phyloP scores from a whole-genome alignment of 2,113 vertebrate species.

The Brachypteracias leptosomus region DNA sequence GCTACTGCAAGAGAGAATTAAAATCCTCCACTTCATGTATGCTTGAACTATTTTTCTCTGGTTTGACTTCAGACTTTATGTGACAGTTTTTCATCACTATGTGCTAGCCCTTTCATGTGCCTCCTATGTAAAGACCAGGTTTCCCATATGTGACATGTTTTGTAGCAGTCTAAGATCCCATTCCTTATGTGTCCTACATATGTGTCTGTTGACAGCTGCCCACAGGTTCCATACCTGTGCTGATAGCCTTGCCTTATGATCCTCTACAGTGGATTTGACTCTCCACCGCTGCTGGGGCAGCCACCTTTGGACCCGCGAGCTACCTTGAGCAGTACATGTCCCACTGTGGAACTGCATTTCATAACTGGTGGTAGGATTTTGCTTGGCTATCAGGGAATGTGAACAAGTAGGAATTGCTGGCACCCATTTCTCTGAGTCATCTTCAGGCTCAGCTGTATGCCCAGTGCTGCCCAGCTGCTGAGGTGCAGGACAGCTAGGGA shows the following conservation, averaged over 20 bases:
- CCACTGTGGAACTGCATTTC: neutral
- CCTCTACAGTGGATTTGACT: neutral
- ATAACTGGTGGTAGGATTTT: neutral
- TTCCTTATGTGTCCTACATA: neutral
- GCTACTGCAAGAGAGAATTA: neutral
- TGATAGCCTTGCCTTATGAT: accelerated
- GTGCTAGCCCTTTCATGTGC: neutral
- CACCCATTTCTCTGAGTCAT: neutral
- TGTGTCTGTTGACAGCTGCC: neutral
- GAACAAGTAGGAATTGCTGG: neutral
- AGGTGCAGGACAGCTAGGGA: neutral
- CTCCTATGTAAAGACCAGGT: neutral
- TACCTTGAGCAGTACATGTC: neutral
- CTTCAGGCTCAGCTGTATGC: neutral
- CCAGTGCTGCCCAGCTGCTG: neutral
- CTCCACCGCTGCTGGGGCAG: too few species aligned
- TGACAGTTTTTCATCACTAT: neutral
- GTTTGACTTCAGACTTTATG: neutral
- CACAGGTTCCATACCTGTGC: neutral
- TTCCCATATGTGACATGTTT: neutral
- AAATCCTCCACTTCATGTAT: neutral
- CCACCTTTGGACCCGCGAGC: neutral
- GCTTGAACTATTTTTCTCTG: neutral
- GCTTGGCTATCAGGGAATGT: neutral
- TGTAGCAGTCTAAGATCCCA: neutral